Evolutionary conservation across 2,888 invertebrate species (phyloP), one percentile per base, ranked within the genome.

Genomic region (Nemotelus pantherinus): DNA sequence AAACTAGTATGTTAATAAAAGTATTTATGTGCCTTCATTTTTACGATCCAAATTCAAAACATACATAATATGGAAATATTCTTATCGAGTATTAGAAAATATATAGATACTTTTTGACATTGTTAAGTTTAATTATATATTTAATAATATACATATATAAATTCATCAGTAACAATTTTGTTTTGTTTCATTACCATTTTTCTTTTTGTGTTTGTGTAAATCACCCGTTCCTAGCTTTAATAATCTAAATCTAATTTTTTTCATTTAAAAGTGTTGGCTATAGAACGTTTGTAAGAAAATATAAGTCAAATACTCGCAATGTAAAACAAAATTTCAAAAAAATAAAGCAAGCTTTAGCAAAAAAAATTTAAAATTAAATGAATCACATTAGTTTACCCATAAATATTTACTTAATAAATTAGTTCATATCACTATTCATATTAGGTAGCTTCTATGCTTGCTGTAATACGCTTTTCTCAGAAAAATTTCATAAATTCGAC

Each of bases 151-250:
- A 72, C 47, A 72, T 72, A 45, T 57, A 72, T 72, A 72, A 72
- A 72, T 72, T 72, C 57, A 60, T 9, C 47, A 55, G 72, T 72
- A 72, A 72, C 72, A 72, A 60, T 10, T 72, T 58, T 53, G 57
- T 43, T 60, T 71, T 72, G 25, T 25, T 25, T 25, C 25, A 25
- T 25, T 25, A 25, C 25, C 25, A 25, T 25, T 25, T 25, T 25
- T 25, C 25, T 25, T 25, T 25, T 25, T 25, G 25, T 25, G 25
- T 39, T 47, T 53, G 45, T 60, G 72, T 45, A 45, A 72, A 72
- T 72, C 72, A 72, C 72, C 72, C 72, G 72, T 72, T 72, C 48
- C 45, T 71, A 71, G 70, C 57, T 72, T 25, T 60, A 57, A n/a
- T 71, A 2, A 50, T 53, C 5, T 57, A 71, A 71, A 39, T 71